Conservation (phyloP, 2,113 vertebrate genomes). For the Proteles cristata region DNA sequence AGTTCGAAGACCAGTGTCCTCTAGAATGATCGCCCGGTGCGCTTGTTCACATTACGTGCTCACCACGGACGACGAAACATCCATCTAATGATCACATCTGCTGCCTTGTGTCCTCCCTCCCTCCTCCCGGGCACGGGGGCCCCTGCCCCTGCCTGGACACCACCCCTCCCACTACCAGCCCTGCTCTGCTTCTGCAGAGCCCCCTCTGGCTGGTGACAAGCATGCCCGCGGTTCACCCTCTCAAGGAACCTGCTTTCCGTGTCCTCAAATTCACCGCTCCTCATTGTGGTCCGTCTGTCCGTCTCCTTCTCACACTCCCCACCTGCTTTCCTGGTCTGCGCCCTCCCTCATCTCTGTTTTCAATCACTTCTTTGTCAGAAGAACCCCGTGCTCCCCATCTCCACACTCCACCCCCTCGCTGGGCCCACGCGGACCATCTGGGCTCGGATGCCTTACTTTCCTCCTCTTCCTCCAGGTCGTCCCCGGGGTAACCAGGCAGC, state of each 20-base stretch:
- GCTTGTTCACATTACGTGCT: rapidly evolving
- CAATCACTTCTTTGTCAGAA: not conserved
- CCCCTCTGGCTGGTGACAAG: too few relatives aligned
- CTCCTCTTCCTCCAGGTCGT: slow-evolving; percentile 91
- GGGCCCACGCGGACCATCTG: not conserved
- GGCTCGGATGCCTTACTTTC: slow-evolving; percentile 90
- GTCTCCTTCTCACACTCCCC: not conserved
- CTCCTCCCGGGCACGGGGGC: not conserved
- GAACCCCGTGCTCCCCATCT: not conserved
- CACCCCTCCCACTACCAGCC: not conserved
- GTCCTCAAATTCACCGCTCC: not conserved
- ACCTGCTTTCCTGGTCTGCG: not conserved
- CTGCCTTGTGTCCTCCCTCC: not conserved
- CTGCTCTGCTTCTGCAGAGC: too few relatives aligned
- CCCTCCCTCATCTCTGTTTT: not conserved
- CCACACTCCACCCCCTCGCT: rapidly evolving
- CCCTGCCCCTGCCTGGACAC: not conserved
- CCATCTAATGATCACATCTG: not conserved
- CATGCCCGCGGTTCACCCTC: not conserved
- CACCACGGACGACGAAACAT: not conserved
- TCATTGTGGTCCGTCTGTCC: not conserved
- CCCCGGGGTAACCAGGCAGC: slow-evolving; percentile 80
- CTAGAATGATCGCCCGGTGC: not conserved
- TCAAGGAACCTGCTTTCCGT: not conserved
- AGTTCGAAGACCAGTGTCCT: not conserved